Evolutionary conservation across 2,113 vertebrate genomes (phyloP).

Genomic region (Tympanuchus pallidicinctus): DNA sequence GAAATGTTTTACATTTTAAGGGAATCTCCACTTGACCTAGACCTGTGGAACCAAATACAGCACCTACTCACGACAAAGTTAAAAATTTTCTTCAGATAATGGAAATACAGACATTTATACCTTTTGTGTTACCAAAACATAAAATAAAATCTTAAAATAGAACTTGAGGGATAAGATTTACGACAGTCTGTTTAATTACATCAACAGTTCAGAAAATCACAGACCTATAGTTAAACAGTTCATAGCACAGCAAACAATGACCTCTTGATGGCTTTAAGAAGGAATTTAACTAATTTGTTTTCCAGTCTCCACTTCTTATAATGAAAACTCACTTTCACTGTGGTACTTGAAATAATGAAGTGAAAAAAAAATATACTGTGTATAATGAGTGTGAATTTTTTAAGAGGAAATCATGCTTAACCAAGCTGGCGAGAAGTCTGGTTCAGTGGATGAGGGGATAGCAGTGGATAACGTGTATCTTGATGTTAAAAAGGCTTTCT

Average conservation of each 20-base stretch:
- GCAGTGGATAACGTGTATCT: neutral
- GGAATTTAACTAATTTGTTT: neutral
- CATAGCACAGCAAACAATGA: accelerated
- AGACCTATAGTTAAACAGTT: neutral
- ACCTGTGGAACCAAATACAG: neutral
- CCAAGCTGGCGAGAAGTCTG: accelerated
- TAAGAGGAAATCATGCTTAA: neutral
- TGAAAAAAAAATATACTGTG: neutral
- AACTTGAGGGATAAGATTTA: neutral
- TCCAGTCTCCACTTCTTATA: neutral
- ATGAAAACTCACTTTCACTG: neutral
- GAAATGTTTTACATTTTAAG: neutral
- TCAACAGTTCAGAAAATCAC: neutral
- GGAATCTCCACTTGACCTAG: neutral
- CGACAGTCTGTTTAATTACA: neutral
- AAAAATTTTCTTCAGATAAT: neutral
- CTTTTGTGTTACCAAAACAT: neutral
- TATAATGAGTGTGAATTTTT: neutral
- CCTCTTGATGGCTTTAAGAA: neutral
- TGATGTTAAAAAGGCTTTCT: neutral
- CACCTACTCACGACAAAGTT: accelerated
- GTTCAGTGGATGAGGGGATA: neutral
- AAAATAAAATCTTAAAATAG: neutral
- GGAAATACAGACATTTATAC: neutral
- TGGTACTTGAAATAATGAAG: neutral